These are phyloP conservation scores for Agrochola macilenta DNA, from an alignment of 2,888 invertebrate species.

Conservation along the genomic window DNA sequence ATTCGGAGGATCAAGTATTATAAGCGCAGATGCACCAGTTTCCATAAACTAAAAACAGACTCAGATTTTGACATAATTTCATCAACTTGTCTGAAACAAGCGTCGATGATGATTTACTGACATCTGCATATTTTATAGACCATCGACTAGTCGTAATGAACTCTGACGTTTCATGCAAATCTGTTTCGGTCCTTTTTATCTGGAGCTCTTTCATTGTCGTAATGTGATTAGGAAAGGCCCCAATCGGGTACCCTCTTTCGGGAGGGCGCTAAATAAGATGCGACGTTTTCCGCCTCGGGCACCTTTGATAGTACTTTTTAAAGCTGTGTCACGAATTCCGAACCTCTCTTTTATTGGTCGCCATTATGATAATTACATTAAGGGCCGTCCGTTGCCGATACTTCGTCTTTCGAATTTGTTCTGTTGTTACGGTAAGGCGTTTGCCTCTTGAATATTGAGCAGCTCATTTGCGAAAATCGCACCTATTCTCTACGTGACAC, in stretches of 20 bases:
- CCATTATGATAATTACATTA: constrained; percentile 90
- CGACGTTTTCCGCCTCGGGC: constrained; percentile 89
- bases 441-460: constrained; percentile 88
- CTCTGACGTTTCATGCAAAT: constrained; percentile 89
- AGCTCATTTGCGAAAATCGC: constrained; percentile 89
- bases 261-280: constrained; percentile 89
- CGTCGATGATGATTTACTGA: constrained; percentile 73
- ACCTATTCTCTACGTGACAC: constrained; percentile 88
- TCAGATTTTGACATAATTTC: constrained; percentile 24
- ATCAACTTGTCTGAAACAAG: constrained; percentile 32
- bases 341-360: constrained; percentile 89
- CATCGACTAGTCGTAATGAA: constrained; percentile 81
- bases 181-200: constrained; percentile 87
- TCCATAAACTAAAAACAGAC: constrained; percentile 44
- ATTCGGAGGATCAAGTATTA: constrained; percentile 67
- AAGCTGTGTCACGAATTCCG: constrained; percentile 88
- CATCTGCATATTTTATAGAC: constrained; percentile 76
- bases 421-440: constrained; percentile 87
- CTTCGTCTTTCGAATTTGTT: constrained; percentile 89
- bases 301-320: constrained; percentile 90
- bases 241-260: constrained; percentile 80
- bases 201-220: constrained; percentile 86
- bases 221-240: constrained; percentile 88
- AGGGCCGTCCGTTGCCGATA: constrained; percentile 87
- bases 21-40: constrained; percentile 65